Evolutionary conservation across 2,113 vertebrate species (phyloP), one percentile per base, ranked within the genome.

Genomic region (Stegastes partitus): DNA sequence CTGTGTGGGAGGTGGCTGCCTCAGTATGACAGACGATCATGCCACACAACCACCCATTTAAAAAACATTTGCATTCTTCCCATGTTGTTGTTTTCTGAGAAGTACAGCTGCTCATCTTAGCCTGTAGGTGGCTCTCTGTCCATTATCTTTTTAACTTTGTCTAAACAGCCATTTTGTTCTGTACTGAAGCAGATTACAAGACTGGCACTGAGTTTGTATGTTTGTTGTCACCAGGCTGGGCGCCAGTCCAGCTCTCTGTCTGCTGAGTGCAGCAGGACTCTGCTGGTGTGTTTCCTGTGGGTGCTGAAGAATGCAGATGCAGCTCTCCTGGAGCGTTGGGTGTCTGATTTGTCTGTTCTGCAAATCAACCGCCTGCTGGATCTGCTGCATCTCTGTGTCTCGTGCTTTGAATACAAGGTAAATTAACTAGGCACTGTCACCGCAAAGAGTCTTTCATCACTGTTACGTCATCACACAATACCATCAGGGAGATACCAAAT

Each of bases 401-500:
- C 96, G 80, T 97, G 96, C 91, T 98, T 97, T 22, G 96, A 97
- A 87, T 97, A 98, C 89, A 97, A 97, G 96, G 97, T 97, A 91
- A 31, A 54, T 44, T 34, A 84, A 73, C 3, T 15, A 28, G 16
- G 8, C 65, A 19, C 23, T 22, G 14, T 77, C 45, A 19, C 23
- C 12, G 5, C 28, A 31, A 6, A 44, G 6, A 39, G 42, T 44
- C 16, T 49, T 65, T 70, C 4, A 42, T 58, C 53, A 51, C 10
- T n/a, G 3, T 31, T 67, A 9, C 47, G 1, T 9, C 47, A 49
- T n/a, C 19, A 49, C 6, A 5, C 18, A n/a, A n/a, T n/a, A 8
- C 7, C 18, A 49, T 42, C 12, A 42, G 14, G 39, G 39, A 42
- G 28, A 53, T 22, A 16, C 26, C 22, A 23, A 53, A 67, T 53